Conservation (phyloP, 1,140 invertebrate species). For the Aphaenogaster ashmeadi region DNA sequence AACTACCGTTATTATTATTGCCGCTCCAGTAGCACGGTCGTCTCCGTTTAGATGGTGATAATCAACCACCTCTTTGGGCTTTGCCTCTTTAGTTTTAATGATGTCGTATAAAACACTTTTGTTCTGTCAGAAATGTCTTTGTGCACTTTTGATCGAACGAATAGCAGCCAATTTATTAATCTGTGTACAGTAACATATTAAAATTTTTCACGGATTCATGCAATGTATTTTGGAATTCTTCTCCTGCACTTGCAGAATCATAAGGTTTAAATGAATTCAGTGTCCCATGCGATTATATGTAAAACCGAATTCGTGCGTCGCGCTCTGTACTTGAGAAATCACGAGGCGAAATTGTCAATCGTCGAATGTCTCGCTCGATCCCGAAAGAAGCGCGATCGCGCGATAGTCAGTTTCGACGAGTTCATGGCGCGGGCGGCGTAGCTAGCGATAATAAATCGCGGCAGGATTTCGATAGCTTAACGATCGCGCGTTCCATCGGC, state of each 20-base stretch:
- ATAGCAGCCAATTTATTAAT: slow-evolving; percentile 34
- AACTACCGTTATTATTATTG: slow-evolving; percentile 55
- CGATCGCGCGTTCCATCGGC: slow-evolving; percentile 72
- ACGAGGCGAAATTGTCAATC: not conserved
- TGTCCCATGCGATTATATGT: not conserved
- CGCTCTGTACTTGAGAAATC: not conserved
- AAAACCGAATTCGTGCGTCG: not conserved
- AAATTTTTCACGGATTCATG: not conserved
- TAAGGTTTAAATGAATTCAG: not conserved
- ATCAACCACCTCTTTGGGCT: slow-evolving; percentile 40
- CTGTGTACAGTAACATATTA: not conserved
- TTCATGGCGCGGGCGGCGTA: slow-evolving; percentile 68
- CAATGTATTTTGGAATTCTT: not conserved
- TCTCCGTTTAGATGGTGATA: slow-evolving; percentile 39
- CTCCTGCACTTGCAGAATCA: not conserved
- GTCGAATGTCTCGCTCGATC: slow-evolving; percentile 3
- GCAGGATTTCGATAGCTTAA: slow-evolving; percentile 73
- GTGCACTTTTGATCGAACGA: not conserved
- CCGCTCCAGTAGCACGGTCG: slow-evolving; percentile 12
- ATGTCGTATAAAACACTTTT: slow-evolving; percentile 47
- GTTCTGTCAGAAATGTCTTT: not conserved
- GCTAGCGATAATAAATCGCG: slow-evolving; percentile 72
- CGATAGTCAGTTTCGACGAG: slow-evolving; percentile 20
- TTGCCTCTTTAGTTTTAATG: slow-evolving; percentile 26
- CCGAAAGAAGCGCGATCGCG: slow-evolving; percentile 11